These are phyloP conservation scores for Tachysurus vachellii DNA, from an alignment of 2,113 vertebrate species.

Conservation along the genomic window DNA sequence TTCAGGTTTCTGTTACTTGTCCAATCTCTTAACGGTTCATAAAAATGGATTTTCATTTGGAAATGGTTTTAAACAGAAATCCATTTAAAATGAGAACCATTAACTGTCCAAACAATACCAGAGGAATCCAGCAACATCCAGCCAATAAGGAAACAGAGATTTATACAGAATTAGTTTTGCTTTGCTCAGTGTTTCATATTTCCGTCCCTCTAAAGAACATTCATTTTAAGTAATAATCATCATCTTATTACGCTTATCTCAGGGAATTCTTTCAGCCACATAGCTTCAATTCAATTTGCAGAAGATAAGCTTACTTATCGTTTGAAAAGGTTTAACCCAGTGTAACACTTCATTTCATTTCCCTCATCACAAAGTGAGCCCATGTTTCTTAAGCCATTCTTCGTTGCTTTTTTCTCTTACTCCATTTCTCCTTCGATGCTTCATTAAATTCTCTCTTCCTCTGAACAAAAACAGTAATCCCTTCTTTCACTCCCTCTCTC, in stretches of 20 bases:
- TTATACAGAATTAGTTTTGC: background rate
- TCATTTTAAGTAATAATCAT: constrained; percentile 5
- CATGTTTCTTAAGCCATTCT: constrained; percentile 39
- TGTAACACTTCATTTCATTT: constrained; percentile 40
- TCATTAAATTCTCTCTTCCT: constrained; percentile 62
- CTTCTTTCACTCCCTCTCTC: constrained; percentile 47
- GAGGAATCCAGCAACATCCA: background rate
- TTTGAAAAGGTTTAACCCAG: background rate
- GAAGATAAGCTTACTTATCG: background rate
- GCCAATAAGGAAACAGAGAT: background rate
- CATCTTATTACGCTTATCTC: background rate
- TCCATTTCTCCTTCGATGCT: constrained; percentile 55
- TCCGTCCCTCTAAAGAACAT: background rate
- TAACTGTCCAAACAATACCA: background rate
- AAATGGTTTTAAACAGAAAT: background rate
- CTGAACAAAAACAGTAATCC: constrained; percentile 57
- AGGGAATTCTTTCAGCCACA: background rate
- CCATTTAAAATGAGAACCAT: background rate
- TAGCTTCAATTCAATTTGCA: background rate
- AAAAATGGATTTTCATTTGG: no score
- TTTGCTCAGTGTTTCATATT: background rate
- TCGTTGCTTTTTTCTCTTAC: constrained; percentile 20
- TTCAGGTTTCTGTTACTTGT: no score
- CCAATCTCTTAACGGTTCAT: no score
- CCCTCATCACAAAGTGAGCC: background rate